A percentile compares a stretch with the other conserved stretches of the same genome.
phyloP scores from a whole-genome alignment of 30 jellyfish, hydroid and myxozoan genomes.

The Phacellophora camtschatica region DNA sequence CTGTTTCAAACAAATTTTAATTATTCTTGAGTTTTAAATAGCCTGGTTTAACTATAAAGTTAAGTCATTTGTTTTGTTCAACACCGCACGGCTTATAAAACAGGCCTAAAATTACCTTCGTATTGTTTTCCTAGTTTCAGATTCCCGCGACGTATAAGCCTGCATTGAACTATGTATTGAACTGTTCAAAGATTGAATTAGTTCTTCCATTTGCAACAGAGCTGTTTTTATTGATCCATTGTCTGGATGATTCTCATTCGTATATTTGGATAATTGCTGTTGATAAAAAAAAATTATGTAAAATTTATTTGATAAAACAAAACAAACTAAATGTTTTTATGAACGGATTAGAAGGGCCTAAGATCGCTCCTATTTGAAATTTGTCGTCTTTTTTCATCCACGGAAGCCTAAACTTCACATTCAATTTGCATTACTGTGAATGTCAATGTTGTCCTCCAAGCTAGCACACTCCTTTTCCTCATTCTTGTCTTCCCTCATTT shows the following conservation, averaged over 20 bases:
- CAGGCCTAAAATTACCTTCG: slow-evolving; percentile 30
- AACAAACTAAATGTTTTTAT: too few species aligned
- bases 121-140: slow-evolving; percentile 64
- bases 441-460: too few species aligned
- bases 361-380: too few species aligned
- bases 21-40: not conserved
- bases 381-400: too few species aligned
- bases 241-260: slow-evolving; percentile 95
- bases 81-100: not conserved
- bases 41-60: not conserved
- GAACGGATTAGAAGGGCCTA: too few species aligned
- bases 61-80: not conserved
- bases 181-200: slow-evolving; percentile 76
- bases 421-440: too few species aligned
- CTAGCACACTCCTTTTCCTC: too few species aligned
- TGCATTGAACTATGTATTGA: slow-evolving; percentile 94
- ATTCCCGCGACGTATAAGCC: slow-evolving; percentile 83
- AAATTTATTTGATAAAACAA: too few species aligned
- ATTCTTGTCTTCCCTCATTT: too few species aligned
- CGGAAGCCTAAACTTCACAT: too few species aligned
- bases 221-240: slow-evolving; percentile 66
- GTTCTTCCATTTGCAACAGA: slow-evolving; percentile 81
- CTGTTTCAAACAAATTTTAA: too few species aligned
- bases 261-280: slow-evolving; percentile 91
- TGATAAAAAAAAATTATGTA: too few species aligned